These are phyloP conservation scores for Chiroxiphia lanceolata DNA, from an alignment of 2,797 vertebrate genomes.

Conservation along the genomic window DNA sequence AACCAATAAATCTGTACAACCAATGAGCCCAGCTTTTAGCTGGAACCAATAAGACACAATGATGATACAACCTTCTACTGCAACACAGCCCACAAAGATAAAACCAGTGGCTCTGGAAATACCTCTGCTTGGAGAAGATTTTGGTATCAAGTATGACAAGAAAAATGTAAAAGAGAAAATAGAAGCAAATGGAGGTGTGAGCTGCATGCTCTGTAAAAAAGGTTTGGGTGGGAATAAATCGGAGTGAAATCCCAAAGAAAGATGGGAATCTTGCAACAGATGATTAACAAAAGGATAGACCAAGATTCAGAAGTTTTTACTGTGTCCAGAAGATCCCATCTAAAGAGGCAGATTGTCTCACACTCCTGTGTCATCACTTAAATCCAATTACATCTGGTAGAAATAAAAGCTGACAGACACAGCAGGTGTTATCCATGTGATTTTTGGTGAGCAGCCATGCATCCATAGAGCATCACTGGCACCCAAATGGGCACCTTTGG, in stretches of 20 bases:
- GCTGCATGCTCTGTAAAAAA: neutral
- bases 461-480: neutral
- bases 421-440: conserved; percentile 14
- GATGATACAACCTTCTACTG: neutral
- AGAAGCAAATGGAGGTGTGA: neutral
- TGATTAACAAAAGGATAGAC: neutral
- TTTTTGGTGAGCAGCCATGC: conserved; percentile 38
- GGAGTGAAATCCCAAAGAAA: neutral
- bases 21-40: neutral
- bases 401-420: conserved; percentile 35
- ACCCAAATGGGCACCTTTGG: conserved; percentile 39
- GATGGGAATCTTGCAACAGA: neutral
- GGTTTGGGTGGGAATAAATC: neutral
- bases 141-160: neutral
- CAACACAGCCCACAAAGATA: neutral
- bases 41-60: neutral
- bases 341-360: conserved; percentile 11
- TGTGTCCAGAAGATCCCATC: neutral
- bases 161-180: neutral
- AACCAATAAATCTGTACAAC: neutral
- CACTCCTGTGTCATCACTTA: neutral
- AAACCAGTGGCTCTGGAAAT: neutral
- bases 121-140: neutral
- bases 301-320: neutral
- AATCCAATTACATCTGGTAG: conserved; percentile 41